Conservation (phyloP, 35 echinoderm and acorn worm species). For the Anneissia japonica region DNA sequence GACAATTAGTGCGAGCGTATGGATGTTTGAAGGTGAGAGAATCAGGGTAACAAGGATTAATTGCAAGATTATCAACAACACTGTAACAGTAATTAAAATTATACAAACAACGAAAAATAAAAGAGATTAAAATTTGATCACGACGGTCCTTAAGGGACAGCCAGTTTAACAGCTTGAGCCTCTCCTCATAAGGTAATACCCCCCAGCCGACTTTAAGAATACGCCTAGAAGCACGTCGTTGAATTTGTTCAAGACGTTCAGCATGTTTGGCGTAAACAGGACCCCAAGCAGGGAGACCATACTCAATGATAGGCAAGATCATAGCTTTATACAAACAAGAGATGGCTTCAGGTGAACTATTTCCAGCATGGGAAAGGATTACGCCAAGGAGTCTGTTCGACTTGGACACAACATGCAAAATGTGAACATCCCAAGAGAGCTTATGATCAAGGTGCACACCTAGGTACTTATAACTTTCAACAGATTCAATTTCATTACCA, state of each 20-base stretch:
- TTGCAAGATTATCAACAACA: neutral
- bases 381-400: neutral
- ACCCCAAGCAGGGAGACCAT: neutral
- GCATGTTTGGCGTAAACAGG: neutral
- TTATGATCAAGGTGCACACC: slow-evolving; percentile 10
- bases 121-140: neutral
- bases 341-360: neutral
- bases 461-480: neutral
- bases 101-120: neutral
- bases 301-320: neutral
- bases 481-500: neutral
- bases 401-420: neutral
- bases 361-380: neutral
- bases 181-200: neutral
- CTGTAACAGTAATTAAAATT: neutral
- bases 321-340: neutral
- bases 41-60: neutral
- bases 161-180: neutral
- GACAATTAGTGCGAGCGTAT: neutral
- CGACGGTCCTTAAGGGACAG: neutral
- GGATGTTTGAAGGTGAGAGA: neutral
- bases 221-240: neutral
- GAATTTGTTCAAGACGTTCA: neutral
- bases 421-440: slow-evolving; percentile 15
- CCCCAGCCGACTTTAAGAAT: neutral